Percentiles rank a stretch among this genome's conserved stretches.
Conservation (phyloP, 1,140 invertebrate species). For the Phthorimaea operculella region DNA sequence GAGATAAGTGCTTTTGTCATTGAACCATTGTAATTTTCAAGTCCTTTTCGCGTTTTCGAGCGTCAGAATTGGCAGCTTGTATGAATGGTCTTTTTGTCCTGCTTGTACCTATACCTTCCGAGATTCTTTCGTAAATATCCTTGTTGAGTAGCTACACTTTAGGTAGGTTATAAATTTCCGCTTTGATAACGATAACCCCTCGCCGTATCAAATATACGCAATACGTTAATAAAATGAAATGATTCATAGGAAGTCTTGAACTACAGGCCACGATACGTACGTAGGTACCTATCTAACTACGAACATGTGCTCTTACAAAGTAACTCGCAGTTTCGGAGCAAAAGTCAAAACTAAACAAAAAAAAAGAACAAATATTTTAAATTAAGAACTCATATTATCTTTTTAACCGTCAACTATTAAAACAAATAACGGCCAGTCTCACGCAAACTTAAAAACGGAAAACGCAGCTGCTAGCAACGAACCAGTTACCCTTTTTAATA, state of each 20-base stretch:
- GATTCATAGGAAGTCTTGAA: slow-evolving; percentile 35
- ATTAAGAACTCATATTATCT: too few species aligned
- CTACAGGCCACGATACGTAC: slow-evolving; percentile 1
- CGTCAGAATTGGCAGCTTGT: slow-evolving; percentile 17
- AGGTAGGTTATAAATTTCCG: slow-evolving; percentile 27
- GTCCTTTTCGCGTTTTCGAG: slow-evolving; percentile 1
- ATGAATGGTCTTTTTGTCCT: slow-evolving; percentile 4
- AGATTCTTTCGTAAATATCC: slow-evolving; percentile 11
- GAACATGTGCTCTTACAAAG: too few species aligned
- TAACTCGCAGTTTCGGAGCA: too few species aligned
- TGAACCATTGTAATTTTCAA: neutral
- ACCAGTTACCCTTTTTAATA: slow-evolving; percentile 25
- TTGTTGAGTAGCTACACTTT: neutral
- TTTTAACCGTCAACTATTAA: too few species aligned
- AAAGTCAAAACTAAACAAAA: too few species aligned
- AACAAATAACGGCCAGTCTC: neutral
- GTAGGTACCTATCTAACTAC: neutral
- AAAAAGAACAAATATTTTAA: too few species aligned
- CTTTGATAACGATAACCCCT: slow-evolving; percentile 41
- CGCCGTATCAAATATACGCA: slow-evolving; percentile 34
- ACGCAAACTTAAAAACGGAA: slow-evolving; percentile 18
- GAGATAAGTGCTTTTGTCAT: slow-evolving; percentile 2
- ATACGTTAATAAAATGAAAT: slow-evolving; percentile 30
- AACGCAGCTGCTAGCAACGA: slow-evolving; percentile 23
- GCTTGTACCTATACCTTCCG: neutral